Evolutionary conservation across 2,113 vertebrate species (phyloP), one percentile per base, ranked within the genome.

Genomic region (Hyla sarda): DNA sequence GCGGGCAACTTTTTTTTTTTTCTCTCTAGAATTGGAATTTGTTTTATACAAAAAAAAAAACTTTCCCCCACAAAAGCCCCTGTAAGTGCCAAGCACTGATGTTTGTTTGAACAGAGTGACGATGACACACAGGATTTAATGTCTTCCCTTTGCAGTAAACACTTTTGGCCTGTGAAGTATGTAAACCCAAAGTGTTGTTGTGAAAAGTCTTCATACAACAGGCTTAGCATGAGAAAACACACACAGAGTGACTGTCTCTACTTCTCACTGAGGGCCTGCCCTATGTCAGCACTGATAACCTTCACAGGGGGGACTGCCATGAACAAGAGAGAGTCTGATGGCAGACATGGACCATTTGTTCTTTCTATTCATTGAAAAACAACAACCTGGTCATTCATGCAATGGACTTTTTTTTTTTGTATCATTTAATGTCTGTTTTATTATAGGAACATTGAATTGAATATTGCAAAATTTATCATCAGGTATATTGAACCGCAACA

Each of bases 221-320:
- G 84, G 87, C 89, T 91, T 88, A 87, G 89, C 79, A 34, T 82
- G 74, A 91, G 89, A 89, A 82, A 91, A 90, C 88, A 88, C 12
- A 88, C 84, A 87, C 80, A 87, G 83, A 37, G 80, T 81, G 87
- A 41, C 76, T 0, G 50, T 74, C 9, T 12, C 87, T 88, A 84
- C 87, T 81, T 62, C 45, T 87, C 90, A 81, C 88, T 0, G 88
- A 75, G 87, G 34, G 81, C 85, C 88, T 1, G 32, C 25, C 74
- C 65, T 69, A 79, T 90, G 90, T 87, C 85, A 87, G 78, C 34
- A 47, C 69, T 81, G 85, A 87, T 87, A 87, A 87, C 85, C 85
- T 80, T 80, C 82, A 56, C 25, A 41, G 65, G 34, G n/a, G 41
- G 56, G 60, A 71, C 60, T 47, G 52, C 45, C 52, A 41, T 82